Evolutionary conservation across 2,888 invertebrate genomes (phyloP), one percentile per base, ranked within the genome.

Genomic region (Sphinx pinastri): DNA sequence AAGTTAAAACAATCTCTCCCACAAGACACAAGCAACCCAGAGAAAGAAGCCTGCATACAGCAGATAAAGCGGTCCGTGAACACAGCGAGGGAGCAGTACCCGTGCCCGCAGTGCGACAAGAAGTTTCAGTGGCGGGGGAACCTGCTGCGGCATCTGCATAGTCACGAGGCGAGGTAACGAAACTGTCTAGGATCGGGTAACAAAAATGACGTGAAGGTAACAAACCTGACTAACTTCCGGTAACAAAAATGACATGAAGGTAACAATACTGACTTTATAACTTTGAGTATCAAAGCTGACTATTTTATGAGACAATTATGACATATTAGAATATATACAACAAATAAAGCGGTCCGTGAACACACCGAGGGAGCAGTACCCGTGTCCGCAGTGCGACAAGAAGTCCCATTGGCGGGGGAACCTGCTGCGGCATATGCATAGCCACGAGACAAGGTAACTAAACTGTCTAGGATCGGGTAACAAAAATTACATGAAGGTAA

Each of bases 361-460:
- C 70, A 82, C 72, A 0, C 75, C 85, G 0, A 78, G 83, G 0
- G 81, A 86, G 70, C 77, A 77, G 75, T 89, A 73, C 74, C 77
- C 85, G 0, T 93, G 93, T 38, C 79, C 87, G 0, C 92, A 90
- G 68, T 93, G 97, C 84, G 97, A 96, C 73, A 96, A 96, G 86
- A 96, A 95, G 31, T 97, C 97, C 86, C 97, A 97, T 69, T 97
- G 97, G 92, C 95, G 97, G 74, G 97, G 97, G 19, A 97, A 97
- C 84, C 95, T 97, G 91, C 86, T 96, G 81, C 93, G 97, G 68
- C 97, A 97, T 83, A 91, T 97, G 81, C 94, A 96, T 74, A 97
- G 96, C 82, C 97, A 97, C 81, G 81, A 83, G 0, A 0, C 8
- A 7, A 8, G 38, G 38, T 38, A 38, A 38, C 38, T 7, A 38